phyloP scores from a whole-genome alignment of 2,113 vertebrate genomes.

The Vombatus ursinus region DNA sequence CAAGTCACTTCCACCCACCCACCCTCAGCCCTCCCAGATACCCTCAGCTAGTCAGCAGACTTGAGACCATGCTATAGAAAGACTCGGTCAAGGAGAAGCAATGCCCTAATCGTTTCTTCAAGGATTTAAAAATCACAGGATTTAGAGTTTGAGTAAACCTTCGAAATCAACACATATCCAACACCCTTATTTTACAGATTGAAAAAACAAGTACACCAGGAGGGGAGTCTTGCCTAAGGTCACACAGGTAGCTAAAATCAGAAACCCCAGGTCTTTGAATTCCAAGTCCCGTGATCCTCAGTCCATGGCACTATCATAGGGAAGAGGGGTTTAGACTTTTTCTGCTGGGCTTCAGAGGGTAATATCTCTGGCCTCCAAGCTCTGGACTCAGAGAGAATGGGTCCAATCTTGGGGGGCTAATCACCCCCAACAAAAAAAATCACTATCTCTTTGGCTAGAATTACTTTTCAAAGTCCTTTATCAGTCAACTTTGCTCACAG shows the following conservation, averaged over 20 bases:
- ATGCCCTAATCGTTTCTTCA: not conserved
- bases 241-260: not conserved
- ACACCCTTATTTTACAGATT: not conserved
- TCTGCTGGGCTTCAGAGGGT: not conserved
- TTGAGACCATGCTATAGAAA: not conserved
- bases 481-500: not conserved
- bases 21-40: not conserved
- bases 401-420: not conserved
- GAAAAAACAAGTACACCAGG: not conserved
- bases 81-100: not conserved
- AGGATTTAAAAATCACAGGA: not conserved
- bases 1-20: not conserved
- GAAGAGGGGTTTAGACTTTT: not conserved
- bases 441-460: not conserved
- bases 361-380: not conserved
- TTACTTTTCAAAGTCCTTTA: not conserved
- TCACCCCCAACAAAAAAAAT: not conserved
- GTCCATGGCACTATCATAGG: not conserved
- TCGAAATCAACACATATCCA: not conserved
- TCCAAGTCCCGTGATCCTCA: not conserved
- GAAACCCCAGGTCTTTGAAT: not conserved
- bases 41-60: not conserved
- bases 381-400: not conserved
- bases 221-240: not conserved
- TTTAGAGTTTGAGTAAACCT: not conserved